phyloP scores from a whole-genome alignment of 2,113 vertebrate species.

The Pontoporia blainvillei region DNA sequence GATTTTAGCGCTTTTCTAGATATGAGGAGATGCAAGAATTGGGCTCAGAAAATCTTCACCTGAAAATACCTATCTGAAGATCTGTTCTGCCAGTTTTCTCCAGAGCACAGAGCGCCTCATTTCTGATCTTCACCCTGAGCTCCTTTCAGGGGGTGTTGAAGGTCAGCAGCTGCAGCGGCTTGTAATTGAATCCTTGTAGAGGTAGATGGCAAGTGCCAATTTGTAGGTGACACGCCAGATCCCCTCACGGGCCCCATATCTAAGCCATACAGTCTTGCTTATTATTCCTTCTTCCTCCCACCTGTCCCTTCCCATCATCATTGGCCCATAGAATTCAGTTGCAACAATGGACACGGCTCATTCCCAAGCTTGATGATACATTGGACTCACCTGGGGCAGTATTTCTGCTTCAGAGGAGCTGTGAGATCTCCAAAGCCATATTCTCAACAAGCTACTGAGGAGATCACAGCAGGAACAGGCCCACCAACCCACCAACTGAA shows the following conservation, averaged over 20 bases:
- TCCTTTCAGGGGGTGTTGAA: too few species aligned
- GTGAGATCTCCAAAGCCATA: background rate
- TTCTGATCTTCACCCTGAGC: too few species aligned
- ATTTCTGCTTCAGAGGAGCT: background rate
- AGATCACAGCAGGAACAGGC: too few species aligned
- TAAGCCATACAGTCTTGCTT: background rate
- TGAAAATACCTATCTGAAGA: too few species aligned
- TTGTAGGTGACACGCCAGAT: background rate
- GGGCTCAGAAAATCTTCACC: too few species aligned
- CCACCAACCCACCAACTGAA: accelerated
- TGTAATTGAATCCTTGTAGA: too few species aligned
- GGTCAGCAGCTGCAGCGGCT: too few species aligned
- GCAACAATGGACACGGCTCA: background rate
- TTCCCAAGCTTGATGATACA: background rate
- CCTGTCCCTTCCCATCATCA: background rate
- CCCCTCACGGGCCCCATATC: background rate
- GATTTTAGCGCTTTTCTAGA: too few species aligned
- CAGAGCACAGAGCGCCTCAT: too few species aligned
- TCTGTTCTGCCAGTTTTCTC: too few species aligned
- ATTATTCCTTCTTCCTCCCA: background rate
- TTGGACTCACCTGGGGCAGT: background rate
- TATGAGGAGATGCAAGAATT: too few species aligned
- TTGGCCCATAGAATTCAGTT: background rate
- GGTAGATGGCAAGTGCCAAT: too few species aligned
- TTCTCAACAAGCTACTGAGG: background rate